These are phyloP conservation scores for Lytechinus pictus DNA, from an alignment of 35 echinoderm and acorn worm species.

Conservation along the genomic window DNA sequence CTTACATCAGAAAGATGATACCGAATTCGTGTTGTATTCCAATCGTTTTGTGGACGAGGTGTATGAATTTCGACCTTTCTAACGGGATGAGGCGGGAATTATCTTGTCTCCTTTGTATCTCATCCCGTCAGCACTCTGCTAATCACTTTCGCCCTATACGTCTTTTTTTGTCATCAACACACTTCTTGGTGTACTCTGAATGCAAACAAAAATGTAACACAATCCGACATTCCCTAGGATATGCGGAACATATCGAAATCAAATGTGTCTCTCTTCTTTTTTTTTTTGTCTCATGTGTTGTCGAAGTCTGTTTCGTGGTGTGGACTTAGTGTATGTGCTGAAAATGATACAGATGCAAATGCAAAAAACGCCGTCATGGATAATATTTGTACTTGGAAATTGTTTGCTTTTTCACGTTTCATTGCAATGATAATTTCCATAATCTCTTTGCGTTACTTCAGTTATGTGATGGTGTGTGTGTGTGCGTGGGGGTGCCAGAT, in stretches of 20 bases:
- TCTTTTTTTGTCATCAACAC: not conserved
- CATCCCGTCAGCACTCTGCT: not conserved
- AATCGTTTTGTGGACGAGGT: not conserved
- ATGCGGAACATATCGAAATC: conserved; percentile 5
- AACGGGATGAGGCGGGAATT: too few species aligned
- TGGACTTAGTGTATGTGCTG: not conserved
- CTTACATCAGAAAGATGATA: too few species aligned
- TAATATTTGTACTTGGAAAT: not conserved
- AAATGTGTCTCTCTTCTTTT: not conserved
- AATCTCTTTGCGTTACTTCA: too few species aligned
- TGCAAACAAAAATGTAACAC: not conserved
- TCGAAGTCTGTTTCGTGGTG: not conserved
- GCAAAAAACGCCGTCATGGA: not conserved
- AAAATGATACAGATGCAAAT: not conserved
- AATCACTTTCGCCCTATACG: not conserved
- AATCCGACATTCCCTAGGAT: not conserved
- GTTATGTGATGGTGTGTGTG: too few species aligned
- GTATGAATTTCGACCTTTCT: not conserved
- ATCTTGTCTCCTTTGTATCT: not conserved
- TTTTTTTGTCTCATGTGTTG: not conserved
- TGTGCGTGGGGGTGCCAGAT: too few species aligned
- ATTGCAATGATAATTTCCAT: too few species aligned
- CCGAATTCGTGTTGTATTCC: too few species aligned
- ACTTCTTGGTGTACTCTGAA: not conserved
- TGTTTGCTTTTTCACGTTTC: not conserved